A percentile compares a stretch with the other conserved stretches of the same genome.
phyloP scores from a whole-genome alignment of 2,888 invertebrate species.

The Cephus spinipes region DNA sequence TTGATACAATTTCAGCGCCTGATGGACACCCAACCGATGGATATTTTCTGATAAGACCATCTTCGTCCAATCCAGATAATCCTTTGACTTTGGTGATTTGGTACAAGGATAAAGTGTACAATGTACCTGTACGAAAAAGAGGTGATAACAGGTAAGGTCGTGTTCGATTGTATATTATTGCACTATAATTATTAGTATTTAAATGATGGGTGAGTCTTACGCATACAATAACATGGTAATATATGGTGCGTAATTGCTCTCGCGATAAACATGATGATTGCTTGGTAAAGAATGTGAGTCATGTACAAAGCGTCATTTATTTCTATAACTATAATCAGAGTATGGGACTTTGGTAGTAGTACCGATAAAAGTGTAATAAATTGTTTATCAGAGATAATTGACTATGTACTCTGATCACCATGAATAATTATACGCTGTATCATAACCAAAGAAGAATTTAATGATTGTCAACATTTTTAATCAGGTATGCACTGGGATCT shows the following conservation, averaged over 20 bases:
- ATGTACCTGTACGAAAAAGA: conserved; percentile 63
- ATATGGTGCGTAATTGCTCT: background rate
- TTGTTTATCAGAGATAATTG: no score
- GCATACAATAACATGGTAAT: background rate
- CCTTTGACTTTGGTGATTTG: conserved; percentile 65
- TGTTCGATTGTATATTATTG: background rate
- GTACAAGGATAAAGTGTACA: conserved; percentile 62
- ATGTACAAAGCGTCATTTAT: background rate
- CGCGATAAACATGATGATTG: background rate
- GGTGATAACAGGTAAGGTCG: conserved; percentile 56
- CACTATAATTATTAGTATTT: background rate
- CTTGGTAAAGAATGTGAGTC: background rate
- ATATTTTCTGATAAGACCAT: conserved; percentile 63
- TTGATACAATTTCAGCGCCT: conserved; percentile 25
- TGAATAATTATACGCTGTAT: background rate
- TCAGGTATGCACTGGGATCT: conserved; percentile 63
- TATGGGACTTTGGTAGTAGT: no score
- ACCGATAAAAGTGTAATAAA: no score
- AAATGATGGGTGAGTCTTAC: background rate
- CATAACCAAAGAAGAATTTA: background rate
- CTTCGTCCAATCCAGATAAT: conserved; percentile 58
- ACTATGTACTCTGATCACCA: background rate
- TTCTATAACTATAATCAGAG: no score
- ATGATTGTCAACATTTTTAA: background rate
- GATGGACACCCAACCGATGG: conserved; percentile 57